phyloP scores from a whole-genome alignment of 2,888 invertebrate species.

The Hydropsyche betteni region DNA sequence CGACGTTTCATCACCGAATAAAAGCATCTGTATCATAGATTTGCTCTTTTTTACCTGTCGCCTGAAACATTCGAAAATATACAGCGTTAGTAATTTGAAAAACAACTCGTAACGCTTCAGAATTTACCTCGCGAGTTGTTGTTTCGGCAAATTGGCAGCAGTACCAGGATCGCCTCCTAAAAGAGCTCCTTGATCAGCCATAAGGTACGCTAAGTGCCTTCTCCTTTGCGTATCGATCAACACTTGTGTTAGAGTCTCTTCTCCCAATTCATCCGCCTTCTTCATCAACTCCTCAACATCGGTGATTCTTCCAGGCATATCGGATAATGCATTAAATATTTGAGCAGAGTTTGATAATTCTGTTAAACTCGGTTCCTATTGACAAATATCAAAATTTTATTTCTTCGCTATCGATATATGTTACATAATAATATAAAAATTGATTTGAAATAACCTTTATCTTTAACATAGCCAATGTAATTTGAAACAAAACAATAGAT shows the following conservation, averaged over 20 bases:
- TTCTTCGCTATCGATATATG: slow-evolving; percentile 12
- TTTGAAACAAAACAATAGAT: slow-evolving; percentile 91
- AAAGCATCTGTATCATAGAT: slow-evolving; percentile 86
- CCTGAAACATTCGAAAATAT: slow-evolving; percentile 57
- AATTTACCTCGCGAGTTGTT: slow-evolving; percentile 77
- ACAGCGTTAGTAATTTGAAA: not conserved
- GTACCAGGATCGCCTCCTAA: slow-evolving; percentile 91
- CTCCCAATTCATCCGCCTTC: slow-evolving; percentile 74
- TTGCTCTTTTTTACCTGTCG: slow-evolving; percentile 91
- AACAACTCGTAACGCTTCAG: not conserved
- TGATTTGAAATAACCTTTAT: slow-evolving; percentile 65
- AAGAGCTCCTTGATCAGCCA: slow-evolving; percentile 95
- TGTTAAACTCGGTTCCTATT: slow-evolving; percentile 78
- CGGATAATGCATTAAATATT: slow-evolving; percentile 96
- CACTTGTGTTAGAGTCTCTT: slow-evolving; percentile 84
- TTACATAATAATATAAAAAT: not conserved
- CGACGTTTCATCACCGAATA: slow-evolving; percentile 82
- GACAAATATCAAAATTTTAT: slow-evolving; percentile 48
- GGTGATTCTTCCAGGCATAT: slow-evolving; percentile 93
- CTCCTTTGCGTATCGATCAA: slow-evolving; percentile 89
- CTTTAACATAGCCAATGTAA: slow-evolving; percentile 93
- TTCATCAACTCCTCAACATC: slow-evolving; percentile 89
- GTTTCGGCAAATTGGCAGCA: slow-evolving; percentile 91
- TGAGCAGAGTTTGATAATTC: slow-evolving; percentile 94
- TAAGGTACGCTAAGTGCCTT: slow-evolving; percentile 92